Conservation (phyloP, 2,113 vertebrate species). For the Ia io region DNA sequence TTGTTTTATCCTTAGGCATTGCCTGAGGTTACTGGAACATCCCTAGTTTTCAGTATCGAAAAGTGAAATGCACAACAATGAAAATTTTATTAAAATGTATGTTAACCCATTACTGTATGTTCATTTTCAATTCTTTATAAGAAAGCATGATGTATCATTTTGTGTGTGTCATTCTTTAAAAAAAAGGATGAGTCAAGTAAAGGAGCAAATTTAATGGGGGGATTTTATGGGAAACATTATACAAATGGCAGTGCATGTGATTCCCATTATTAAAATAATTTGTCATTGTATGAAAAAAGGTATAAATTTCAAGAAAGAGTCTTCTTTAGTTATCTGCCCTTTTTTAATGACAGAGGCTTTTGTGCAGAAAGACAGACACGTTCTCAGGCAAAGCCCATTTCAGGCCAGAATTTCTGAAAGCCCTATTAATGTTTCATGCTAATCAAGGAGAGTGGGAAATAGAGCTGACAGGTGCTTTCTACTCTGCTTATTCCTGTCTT, state of each 20-base stretch:
- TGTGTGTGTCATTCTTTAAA: constrained; percentile 83
- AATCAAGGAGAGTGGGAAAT: constrained; percentile 94
- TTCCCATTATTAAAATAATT: constrained; percentile 90
- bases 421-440: constrained; percentile 99
- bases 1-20: constrained; percentile 87
- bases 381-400: constrained; percentile 88
- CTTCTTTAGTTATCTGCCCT: constrained; percentile 85
- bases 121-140: constrained; percentile 87
- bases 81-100: constrained; percentile 88
- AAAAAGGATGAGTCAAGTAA: constrained; percentile 85
- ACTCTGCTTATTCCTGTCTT: constrained; percentile 98
- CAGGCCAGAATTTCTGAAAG: constrained; percentile 91
- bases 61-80: constrained; percentile 86
- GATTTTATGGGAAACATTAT: constrained; percentile 88
- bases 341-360: constrained; percentile 84
- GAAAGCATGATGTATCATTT: constrained; percentile 86
- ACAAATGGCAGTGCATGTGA: constrained; percentile 84
- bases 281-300: constrained; percentile 86
- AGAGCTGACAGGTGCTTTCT: constrained; percentile 99
- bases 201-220: constrained; percentile 84
- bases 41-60: constrained; percentile 80
- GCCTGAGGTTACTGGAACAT: constrained; percentile 85
- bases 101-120: constrained; percentile 87
- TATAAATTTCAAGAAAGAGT: constrained; percentile 85
- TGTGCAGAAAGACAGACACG: constrained; percentile 84